These are phyloP conservation scores for Drosophila aldrichi DNA, from an alignment of 2,888 invertebrate genomes.

Conservation along the genomic window DNA sequence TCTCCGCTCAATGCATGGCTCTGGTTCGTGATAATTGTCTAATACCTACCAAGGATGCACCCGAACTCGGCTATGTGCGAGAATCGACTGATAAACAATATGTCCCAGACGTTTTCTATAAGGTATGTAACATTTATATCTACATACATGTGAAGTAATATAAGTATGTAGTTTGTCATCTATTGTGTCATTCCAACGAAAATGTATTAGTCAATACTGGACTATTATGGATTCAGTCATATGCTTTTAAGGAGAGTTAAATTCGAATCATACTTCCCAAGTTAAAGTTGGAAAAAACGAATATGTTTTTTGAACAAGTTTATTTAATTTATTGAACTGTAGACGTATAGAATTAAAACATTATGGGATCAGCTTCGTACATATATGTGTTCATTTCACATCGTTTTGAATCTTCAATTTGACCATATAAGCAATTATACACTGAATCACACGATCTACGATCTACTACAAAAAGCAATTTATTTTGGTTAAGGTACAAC, in stretches of 20 bases:
- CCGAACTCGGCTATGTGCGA: constrained; percentile 97
- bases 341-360: constrained; percentile 22
- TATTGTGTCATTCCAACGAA: not conserved
- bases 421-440: no score
- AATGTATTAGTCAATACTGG: not conserved
- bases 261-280: not conserved
- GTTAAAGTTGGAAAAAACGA: not conserved
- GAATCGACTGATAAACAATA: constrained; percentile 97
- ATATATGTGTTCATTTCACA: no score
- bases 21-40: constrained; percentile 96
- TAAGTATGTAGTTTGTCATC: not conserved
- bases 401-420: no score
- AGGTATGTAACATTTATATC: constrained; percentile 87
- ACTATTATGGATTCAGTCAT: no score
- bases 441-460: no score
- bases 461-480: no score
- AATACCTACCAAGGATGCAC: constrained; percentile 98
- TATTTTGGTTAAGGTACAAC: no score
- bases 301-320: constrained; percentile 7
- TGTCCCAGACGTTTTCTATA: constrained; percentile 99
- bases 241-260: no score
- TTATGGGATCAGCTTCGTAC: not conserved
- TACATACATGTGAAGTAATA: not conserved
- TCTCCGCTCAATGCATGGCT: constrained; percentile 99
- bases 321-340: constrained; percentile 9